A percentile compares a stretch with the other conserved stretches of the same genome.
These are phyloP conservation scores for Lithophane leautieri DNA, from an alignment of 2,888 invertebrate species.

Conservation along the genomic window DNA sequence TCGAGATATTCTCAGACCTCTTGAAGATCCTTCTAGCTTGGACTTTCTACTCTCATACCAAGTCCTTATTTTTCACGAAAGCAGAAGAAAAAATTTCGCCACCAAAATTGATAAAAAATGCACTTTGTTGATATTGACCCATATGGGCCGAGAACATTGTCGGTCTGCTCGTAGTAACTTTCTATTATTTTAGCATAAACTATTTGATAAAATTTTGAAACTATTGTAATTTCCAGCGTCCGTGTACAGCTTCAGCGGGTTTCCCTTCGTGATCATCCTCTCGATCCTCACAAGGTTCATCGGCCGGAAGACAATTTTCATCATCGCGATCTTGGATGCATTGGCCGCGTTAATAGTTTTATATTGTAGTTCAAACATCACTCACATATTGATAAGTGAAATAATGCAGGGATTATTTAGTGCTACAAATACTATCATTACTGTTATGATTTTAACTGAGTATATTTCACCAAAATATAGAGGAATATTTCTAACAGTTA, in stretches of 20 bases:
- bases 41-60: too few relatives aligned
- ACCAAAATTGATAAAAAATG: too few relatives aligned
- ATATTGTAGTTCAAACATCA: slow-evolving; percentile 61
- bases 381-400: slow-evolving; percentile 63
- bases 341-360: slow-evolving; percentile 60
- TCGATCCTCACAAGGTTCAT: slow-evolving; percentile 47
- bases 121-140: too few relatives aligned
- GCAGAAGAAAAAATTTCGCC: too few relatives aligned
- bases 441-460: slow-evolving; percentile 67
- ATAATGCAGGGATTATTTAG: slow-evolving; percentile 56
- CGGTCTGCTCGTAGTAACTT: not conserved
- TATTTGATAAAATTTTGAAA: not conserved
- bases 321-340: slow-evolving; percentile 43
- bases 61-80: too few relatives aligned
- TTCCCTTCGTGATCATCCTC: slow-evolving; percentile 65
- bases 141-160: not conserved
- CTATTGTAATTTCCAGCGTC: slow-evolving; percentile 42
- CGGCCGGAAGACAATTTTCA: slow-evolving; percentile 65
- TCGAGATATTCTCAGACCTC: too few relatives aligned
- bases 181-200: too few relatives aligned
- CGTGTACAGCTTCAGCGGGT: slow-evolving; percentile 53
- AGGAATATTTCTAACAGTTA: slow-evolving; percentile 69
- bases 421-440: slow-evolving; percentile 42
- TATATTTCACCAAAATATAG: slow-evolving; percentile 70
- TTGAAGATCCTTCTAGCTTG: too few relatives aligned